Base-by-base conservation (phyloP, 2,113 vertebrate genomes). In the Brachyistius frenatus region DNA sequence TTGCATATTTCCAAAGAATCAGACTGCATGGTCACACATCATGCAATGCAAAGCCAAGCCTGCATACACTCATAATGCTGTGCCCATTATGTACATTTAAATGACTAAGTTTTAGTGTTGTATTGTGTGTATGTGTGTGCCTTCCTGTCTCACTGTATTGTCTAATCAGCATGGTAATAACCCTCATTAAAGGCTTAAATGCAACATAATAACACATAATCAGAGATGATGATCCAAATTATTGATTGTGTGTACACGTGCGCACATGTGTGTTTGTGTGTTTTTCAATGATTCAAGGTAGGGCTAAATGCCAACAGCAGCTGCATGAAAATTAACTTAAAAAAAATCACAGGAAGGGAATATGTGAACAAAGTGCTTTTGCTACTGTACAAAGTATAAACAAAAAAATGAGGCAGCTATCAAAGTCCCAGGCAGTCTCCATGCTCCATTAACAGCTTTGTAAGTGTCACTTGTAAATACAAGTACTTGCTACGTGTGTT, bases 71-170 rank as follows among this genome's bases (percentile, higher is more conserved):
- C 49, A 57, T 37, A 55, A 52, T 54, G 69, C 46, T 75, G 76
- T 77, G 78, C 64, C 55, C 66, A 78, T 83, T 84, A 81, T 52
- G 73, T 79, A 76, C 37, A 53, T 86, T 85, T 71, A 77, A 79
- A 78, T 87, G 73, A 82, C 49, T 67, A 33, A 16, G 55, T 74
- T 62, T 70, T 16, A 32, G 8, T 47, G 49, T 73, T 72, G 47
- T 33, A 50, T 52, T 8, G 11, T 67, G 32, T 33, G 44, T 54
- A 37, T 36, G 44, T 9, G 5, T 57, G 8, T 23, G 3, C 11
- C 23, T 57, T 64, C 39, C 47, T 61, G 35, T 50, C 57, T 80
- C 31, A 56, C 60, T 70, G 35, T 67, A 62, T 46, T 76, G 46
- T 84, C 76, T 78, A 83, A 80, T 84, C 71, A 84, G 84, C 74